phyloP scores from a whole-genome alignment of 1,140 invertebrate genomes.

The Lepidurus couesii region DNA sequence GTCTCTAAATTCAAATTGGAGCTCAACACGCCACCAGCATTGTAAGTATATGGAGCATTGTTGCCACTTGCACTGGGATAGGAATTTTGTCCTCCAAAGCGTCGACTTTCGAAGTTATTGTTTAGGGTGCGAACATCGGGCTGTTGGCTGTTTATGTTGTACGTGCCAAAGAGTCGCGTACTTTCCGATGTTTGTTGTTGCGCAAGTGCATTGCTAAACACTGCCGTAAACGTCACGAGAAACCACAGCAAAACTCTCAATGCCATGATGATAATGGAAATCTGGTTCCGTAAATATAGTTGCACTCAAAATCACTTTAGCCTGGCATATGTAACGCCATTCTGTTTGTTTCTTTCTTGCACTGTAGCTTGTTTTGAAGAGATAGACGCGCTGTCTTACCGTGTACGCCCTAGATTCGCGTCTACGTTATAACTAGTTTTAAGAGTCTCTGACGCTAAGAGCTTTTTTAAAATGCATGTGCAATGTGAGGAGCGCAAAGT shows the following conservation, averaged over 20 bases:
- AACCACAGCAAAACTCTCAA: neutral
- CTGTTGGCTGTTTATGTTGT: constrained; percentile 29
- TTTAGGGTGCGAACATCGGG: neutral
- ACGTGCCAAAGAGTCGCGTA: constrained; percentile 32
- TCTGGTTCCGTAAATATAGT: neutral
- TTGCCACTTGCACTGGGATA: neutral
- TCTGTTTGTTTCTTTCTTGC: neutral
- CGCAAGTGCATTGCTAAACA: neutral
- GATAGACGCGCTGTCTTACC: neutral
- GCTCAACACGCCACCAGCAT: neutral
- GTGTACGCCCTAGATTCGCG: constrained; percentile 8
- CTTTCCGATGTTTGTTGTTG: constrained; percentile 27
- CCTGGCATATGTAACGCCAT: neutral
- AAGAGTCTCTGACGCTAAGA: neutral
- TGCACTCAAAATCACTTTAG: neutral
- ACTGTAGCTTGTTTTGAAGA: neutral
- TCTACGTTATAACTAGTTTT: neutral
- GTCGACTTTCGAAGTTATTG: constrained; percentile 23
- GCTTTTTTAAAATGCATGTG: neutral
- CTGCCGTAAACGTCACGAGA: neutral
- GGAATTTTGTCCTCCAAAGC: constrained; percentile 12
- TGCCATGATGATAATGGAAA: neutral
- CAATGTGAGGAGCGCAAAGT: neutral
- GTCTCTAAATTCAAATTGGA: constrained; percentile 1
- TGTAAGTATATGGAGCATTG: constrained; percentile 14